Base-by-base conservation (phyloP, 2,888 invertebrate species). In the Yponomeuta cagnagella region DNA sequence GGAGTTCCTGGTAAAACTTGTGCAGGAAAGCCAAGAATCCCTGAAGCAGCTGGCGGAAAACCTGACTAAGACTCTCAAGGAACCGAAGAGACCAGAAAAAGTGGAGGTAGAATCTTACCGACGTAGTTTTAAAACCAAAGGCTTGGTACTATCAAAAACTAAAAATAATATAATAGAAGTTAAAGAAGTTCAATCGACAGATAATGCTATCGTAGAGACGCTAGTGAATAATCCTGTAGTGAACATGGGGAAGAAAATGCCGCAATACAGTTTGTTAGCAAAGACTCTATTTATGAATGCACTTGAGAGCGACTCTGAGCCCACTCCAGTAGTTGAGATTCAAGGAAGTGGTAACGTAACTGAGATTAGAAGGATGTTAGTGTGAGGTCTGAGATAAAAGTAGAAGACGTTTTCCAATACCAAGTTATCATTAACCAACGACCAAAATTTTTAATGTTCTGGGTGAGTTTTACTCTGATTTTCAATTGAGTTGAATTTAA, bases 241-340 rank as follows among this genome's bases (percentile, higher is more conserved):
- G 30, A 82, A 76, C 71, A 75, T 86, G 64, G 82, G 82, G 2
- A 82, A 80, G 73, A 82, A 80, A 64, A 74, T 88, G 48, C 81
- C 85, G 10, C 83, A 76, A 76, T 86, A 84, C 74, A 84, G 87
- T 70, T 80, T 73, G 10, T 75, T 89, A 30, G 76, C 86, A 12
- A 82, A 76, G 77, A 77, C 83, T 72, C 72, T 87, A 70, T 73
- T 85, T 64, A 72, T 80, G 69, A 78, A 77, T 30, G 79, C 83
- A 69, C 74, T 84, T 10, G 70, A 75, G 33, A 75, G 73, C 66
- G 75, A 76, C 23, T 72, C 77, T 6, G 84, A 85, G 66, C 83
- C 86, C 8, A 76, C 75, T 31, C 80, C 82, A 8, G 74, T 86
- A 48, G 76, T 84, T 33, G 83, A 85, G 70, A 72, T 72, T 67